Evolutionary conservation across 2,113 vertebrate species (phyloP).

Genomic region (Pagrus major): DNA sequence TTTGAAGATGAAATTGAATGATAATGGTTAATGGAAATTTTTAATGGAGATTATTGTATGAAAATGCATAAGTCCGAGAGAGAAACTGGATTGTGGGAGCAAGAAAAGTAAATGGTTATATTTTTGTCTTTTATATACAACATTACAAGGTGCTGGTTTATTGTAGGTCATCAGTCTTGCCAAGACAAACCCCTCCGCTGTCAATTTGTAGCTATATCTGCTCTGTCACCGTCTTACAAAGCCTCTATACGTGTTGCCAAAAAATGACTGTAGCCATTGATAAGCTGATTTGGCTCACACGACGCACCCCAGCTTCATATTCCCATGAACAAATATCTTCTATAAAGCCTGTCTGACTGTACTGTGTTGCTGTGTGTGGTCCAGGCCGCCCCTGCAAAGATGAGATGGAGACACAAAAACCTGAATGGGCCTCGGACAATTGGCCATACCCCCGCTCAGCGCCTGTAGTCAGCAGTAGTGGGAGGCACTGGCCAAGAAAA

Average conservation of each 20-base stretch:
- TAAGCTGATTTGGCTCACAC: slow-evolving; percentile 67
- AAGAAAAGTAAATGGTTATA: neutral
- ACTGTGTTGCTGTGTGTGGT: slow-evolving; percentile 77
- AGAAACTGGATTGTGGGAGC: neutral
- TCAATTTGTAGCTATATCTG: slow-evolving; percentile 30
- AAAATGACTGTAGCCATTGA: slow-evolving; percentile 66
- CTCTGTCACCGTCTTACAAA: slow-evolving; percentile 26
- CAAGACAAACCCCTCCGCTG: slow-evolving; percentile 4
- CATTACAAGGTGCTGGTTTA: neutral
- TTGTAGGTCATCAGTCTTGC: slow-evolving; percentile 27
- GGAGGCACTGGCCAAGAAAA: slow-evolving; percentile 64
- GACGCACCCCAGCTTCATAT: slow-evolving; percentile 52
- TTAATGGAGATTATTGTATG: neutral
- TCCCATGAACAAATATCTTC: slow-evolving; percentile 66
- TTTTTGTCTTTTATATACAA: neutral
- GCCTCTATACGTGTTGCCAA: slow-evolving; percentile 31
- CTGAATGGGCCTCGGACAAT: slow-evolving; percentile 76
- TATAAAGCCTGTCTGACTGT: slow-evolving; percentile 65
- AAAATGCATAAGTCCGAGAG: neutral
- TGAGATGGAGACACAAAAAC: slow-evolving; percentile 74
- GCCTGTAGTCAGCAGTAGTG: slow-evolving; percentile 62
- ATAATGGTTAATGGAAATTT: neutral
- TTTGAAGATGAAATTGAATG: too few species aligned
- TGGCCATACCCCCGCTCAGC: slow-evolving; percentile 56
- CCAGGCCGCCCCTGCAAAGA: slow-evolving; percentile 66